Percentiles rank a stretch among this genome's conserved stretches.
Conservation (phyloP, 2,888 invertebrate genomes). For the Ochropacha duplaris region DNA sequence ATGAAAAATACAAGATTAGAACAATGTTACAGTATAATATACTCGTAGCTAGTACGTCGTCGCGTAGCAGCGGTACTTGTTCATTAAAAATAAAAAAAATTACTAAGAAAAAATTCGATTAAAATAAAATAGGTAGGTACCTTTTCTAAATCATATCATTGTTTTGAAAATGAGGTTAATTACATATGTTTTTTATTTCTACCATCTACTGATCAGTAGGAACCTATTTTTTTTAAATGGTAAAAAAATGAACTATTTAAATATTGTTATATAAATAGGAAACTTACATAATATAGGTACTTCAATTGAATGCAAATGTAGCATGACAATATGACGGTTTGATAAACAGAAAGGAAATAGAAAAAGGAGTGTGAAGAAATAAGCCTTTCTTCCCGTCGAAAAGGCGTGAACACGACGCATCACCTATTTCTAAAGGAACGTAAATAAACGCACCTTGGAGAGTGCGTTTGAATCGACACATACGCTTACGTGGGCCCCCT, state of each 20-base stretch:
- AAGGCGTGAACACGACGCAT: conserved; percentile 70
- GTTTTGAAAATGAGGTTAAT: too few species aligned
- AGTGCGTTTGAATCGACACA: conserved; percentile 75
- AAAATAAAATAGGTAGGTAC: too few species aligned
- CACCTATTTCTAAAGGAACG: conserved; percentile 74
- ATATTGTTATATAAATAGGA: background rate
- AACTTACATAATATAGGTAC: background rate
- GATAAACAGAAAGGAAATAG: background rate
- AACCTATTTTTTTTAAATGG: too few species aligned
- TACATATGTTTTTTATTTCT: too few species aligned
- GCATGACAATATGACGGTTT: background rate
- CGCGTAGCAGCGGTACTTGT: background rate
- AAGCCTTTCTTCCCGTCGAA: conserved; percentile 54
- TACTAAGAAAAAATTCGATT: too few species aligned
- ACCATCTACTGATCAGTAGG: too few species aligned
- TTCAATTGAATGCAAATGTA: background rate
- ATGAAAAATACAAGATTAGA: background rate
- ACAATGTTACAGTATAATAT: background rate
- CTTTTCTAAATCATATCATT: too few species aligned
- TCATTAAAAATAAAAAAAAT: background rate
- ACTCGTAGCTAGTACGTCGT: background rate
- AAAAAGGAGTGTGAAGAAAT: conserved; percentile 56
- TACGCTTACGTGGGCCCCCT: conserved; percentile 30
- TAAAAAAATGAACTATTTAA: background rate
- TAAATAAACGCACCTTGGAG: conserved; percentile 73